These are phyloP conservation scores for Colostygia pectinataria DNA, from an alignment of 2,888 invertebrate genomes.

Conservation along the genomic window DNA sequence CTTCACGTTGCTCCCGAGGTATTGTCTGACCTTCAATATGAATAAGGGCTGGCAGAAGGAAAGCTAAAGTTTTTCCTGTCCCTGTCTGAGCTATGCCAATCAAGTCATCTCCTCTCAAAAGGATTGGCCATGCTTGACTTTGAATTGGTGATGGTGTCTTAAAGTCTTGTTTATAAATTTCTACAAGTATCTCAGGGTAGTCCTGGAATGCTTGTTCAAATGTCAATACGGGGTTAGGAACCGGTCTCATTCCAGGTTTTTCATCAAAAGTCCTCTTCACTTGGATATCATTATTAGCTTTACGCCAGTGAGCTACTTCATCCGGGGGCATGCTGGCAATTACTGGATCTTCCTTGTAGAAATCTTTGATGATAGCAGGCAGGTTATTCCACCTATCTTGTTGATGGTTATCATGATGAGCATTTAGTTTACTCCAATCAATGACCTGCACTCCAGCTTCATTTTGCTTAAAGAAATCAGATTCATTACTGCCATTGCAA, in stretches of 20 bases:
- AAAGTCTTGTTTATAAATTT: slow-evolving; percentile 92
- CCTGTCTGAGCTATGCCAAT: slow-evolving; percentile 99
- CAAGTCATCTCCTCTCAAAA: slow-evolving; percentile 94
- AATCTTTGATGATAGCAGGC: slow-evolving; percentile 89
- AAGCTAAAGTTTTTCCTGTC: slow-evolving; percentile 97
- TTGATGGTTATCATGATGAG: slow-evolving; percentile 78
- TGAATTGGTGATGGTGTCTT: slow-evolving; percentile 94
- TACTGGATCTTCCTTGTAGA: slow-evolving; percentile 90
- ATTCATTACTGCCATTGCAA: slow-evolving; percentile 30
- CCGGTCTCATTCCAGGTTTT: slow-evolving; percentile 64
- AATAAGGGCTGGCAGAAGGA: slow-evolving; percentile 94
- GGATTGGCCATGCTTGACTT: slow-evolving; percentile 96
- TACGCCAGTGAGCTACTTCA: slow-evolving; percentile 85
- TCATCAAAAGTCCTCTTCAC: slow-evolving; percentile 86
- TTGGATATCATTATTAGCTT: slow-evolving; percentile 87
- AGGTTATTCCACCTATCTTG: slow-evolving; percentile 85
- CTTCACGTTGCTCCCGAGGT: slow-evolving; percentile 87
- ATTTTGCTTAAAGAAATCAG: slow-evolving; percentile 59
- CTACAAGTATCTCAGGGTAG: slow-evolving; percentile 92
- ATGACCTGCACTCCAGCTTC: slow-evolving; percentile 66
- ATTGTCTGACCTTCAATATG: slow-evolving; percentile 94
- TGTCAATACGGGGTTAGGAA: slow-evolving; percentile 90
- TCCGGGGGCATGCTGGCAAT: slow-evolving; percentile 85
- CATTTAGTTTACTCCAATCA: slow-evolving; percentile 84
- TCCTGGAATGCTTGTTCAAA: slow-evolving; percentile 92